Conservation (phyloP, 2,113 vertebrate genomes). For the Aspidoscelis tigris region DNA sequence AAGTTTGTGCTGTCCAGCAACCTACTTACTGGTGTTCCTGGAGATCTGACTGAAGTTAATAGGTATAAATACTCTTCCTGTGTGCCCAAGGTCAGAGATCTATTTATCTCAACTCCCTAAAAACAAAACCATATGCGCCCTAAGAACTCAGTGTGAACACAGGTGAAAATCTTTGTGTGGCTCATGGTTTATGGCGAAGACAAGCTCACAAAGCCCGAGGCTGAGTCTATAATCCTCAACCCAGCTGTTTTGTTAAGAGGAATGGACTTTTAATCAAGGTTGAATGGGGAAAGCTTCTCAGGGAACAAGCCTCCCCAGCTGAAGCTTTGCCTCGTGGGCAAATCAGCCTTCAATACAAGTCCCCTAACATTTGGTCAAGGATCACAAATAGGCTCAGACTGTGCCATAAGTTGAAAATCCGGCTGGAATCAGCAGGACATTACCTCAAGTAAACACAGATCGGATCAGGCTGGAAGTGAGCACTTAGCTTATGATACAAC, state of each 20-base stretch:
- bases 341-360: background rate
- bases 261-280: slow-evolving; percentile 52
- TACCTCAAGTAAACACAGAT: background rate
- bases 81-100: slow-evolving; percentile 52
- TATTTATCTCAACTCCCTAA: slow-evolving; percentile 62
- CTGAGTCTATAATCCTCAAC: slow-evolving; percentile 61
- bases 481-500: background rate
- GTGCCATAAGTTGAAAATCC: background rate
- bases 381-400: slow-evolving; percentile 22
- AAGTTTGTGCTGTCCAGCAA: slow-evolving; percentile 48
- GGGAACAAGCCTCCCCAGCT: slow-evolving; percentile 46
- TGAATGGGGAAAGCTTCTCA: slow-evolving; percentile 48
- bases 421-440: background rate
- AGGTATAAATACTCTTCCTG: slow-evolving; percentile 50
- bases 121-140: slow-evolving; percentile 41
- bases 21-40: slow-evolving; percentile 34
- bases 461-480: background rate
- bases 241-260: slow-evolving; percentile 62
- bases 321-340: slow-evolving; percentile 50
- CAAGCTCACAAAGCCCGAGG: slow-evolving; percentile 60
- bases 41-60: slow-evolving; percentile 44
- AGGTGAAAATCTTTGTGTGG: slow-evolving; percentile 62
- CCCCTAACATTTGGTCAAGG: background rate
- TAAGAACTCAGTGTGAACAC: slow-evolving; percentile 42
- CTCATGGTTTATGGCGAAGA: slow-evolving; percentile 62